Conservation (phyloP, 30 jellyfish, hydroid and myxozoan species). For the Morbakka virulenta region DNA sequence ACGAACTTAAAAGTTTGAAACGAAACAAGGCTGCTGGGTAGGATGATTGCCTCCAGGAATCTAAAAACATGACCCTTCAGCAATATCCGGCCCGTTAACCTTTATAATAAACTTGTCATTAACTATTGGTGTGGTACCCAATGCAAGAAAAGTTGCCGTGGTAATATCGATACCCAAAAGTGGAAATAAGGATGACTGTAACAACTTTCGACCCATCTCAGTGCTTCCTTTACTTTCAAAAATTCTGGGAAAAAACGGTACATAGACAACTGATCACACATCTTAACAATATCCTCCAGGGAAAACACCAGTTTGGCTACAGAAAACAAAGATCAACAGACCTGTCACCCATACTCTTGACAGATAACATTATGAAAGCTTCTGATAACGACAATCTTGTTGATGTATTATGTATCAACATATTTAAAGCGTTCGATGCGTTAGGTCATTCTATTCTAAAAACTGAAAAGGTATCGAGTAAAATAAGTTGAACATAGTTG, state of each 20-base stretch:
- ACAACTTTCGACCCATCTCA: constrained; percentile 28
- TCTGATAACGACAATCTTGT: not conserved
- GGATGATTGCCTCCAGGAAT: constrained; percentile 43
- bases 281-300: no score
- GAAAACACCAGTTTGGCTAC: constrained; percentile 43
- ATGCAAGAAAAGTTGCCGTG: constrained; percentile 1
- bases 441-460: no score
- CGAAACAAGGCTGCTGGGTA: not conserved
- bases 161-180: constrained; percentile 14
- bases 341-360: not conserved
- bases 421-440: no score
- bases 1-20: not conserved
- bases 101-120: not conserved
- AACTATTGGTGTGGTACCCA: constrained; percentile 5
- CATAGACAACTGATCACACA: no score
- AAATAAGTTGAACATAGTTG: no score
- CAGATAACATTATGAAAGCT: not conserved
- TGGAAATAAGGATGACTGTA: no score
- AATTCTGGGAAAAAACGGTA: no score
- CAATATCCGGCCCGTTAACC: not conserved
- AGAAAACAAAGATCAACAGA: constrained; percentile 34
- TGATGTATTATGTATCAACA: not conserved
- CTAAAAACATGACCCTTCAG: constrained; percentile 4
- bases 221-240: constrained; percentile 11
- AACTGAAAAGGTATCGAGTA: no score